Percentiles rank a stretch among this genome's conserved stretches.
Conservation (phyloP, 2,797 vertebrate genomes). For the Rhinatrema bivittatum region DNA sequence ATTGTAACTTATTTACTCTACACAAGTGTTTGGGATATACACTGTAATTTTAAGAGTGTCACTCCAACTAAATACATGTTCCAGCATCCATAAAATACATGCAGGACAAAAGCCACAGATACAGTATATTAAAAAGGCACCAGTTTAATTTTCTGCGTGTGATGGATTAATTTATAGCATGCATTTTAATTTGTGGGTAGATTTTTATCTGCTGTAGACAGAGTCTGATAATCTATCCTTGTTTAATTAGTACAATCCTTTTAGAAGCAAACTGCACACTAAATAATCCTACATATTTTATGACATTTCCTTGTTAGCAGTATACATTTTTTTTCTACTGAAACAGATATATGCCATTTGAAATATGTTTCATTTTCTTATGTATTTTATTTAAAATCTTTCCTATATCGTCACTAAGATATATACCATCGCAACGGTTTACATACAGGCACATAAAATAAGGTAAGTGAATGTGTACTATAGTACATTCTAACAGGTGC, state of each 20-base stretch:
- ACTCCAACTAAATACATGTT: no score
- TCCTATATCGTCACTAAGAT: no score
- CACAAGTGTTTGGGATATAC: no score
- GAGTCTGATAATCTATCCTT: constrained; percentile 54
- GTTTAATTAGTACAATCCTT: constrained; percentile 57
- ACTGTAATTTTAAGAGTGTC: no score
- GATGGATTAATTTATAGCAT: constrained; percentile 37
- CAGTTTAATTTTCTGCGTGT: constrained; percentile 29
- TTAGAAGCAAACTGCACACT: constrained; percentile 39
- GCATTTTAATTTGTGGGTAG: constrained; percentile 47
- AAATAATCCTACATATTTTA: constrained; percentile 32
- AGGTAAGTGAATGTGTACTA: no score
- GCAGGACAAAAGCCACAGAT: not conserved
- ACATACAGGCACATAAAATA: no score
- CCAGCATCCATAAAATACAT: not conserved
- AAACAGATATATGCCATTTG: no score
- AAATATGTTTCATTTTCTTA: no score
- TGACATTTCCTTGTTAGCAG: constrained; percentile 24
- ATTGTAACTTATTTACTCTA: no score
- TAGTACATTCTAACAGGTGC: no score
- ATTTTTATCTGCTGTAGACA: constrained; percentile 50
- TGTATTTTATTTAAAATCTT: no score
- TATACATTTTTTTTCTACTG: constrained; percentile 8
- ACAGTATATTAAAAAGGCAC: constrained; percentile 26
- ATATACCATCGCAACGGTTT: no score